Evolutionary conservation across 2,797 vertebrate species (phyloP).

Genomic region (Thaleichthys pacificus): DNA sequence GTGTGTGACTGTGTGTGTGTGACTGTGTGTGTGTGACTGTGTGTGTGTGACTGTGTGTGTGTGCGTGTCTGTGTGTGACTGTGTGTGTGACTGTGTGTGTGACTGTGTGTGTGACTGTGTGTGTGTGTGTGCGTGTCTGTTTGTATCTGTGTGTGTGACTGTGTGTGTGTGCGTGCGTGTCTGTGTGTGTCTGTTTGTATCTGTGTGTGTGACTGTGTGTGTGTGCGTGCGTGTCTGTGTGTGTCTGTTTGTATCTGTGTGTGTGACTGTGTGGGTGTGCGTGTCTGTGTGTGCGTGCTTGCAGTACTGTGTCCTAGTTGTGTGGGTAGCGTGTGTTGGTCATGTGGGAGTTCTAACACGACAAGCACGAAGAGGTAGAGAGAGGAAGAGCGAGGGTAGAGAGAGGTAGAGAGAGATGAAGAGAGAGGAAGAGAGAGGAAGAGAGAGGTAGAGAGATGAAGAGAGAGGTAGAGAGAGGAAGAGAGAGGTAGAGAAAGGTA

Average conservation of each 20-base stretch:
- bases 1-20: neutral
- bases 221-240: too few relatives aligned
- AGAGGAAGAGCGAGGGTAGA: neutral
- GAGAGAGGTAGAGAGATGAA: neutral
- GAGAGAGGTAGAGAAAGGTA: neutral
- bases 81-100: neutral
- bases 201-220: too few relatives aligned
- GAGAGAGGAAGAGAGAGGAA: conserved; percentile 3
- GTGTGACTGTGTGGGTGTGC: neutral
- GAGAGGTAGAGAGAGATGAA: conserved; percentile 28
- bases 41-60: conserved; percentile 12
- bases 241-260: neutral
- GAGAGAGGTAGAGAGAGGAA: neutral
- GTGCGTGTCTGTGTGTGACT: conserved; percentile 15
- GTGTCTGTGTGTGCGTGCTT: conserved; percentile 13
- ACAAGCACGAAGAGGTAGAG: conserved; percentile 1
- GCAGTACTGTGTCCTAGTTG: conserved; percentile 18
- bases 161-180: neutral
- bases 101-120: too few relatives aligned
- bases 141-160: too few relatives aligned
- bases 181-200: too few relatives aligned
- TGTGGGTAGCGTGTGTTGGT: neutral
- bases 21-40: too few relatives aligned
- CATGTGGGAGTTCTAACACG: neutral
- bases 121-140: too few relatives aligned